Evolutionary conservation across 2,113 vertebrate genomes (phyloP).

Genomic region (Turdus rufiventris): DNA sequence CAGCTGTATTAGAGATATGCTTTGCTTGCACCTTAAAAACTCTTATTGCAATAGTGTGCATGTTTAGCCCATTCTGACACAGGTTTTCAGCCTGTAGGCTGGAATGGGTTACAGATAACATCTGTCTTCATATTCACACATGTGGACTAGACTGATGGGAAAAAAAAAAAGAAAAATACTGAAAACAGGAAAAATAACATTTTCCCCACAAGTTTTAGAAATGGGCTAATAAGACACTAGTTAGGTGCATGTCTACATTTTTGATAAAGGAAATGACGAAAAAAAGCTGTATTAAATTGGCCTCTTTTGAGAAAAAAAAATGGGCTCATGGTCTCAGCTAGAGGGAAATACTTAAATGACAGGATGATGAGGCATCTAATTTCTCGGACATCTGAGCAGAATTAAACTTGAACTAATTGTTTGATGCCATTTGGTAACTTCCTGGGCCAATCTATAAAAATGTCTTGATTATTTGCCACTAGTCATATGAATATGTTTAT

Average conservation of each 20-base stretch:
- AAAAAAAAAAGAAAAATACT: background rate
- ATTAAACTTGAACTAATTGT: background rate
- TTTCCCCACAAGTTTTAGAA: background rate
- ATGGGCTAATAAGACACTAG: background rate
- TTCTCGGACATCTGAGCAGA: background rate
- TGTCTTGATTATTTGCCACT: background rate
- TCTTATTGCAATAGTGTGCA: background rate
- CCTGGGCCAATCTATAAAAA: background rate
- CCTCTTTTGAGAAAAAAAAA: background rate
- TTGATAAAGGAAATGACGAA: background rate
- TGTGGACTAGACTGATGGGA: background rate
- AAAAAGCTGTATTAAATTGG: background rate
- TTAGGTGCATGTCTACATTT: background rate
- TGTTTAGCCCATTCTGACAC: background rate
- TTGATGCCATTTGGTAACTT: background rate
- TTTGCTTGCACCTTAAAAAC: background rate
- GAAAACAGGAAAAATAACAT: background rate
- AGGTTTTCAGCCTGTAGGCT: background rate
- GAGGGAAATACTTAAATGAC: background rate
- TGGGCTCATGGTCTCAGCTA: background rate
- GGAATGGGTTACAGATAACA: background rate
- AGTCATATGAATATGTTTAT: background rate
- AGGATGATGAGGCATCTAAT: background rate
- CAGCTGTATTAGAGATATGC: background rate
- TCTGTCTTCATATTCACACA: background rate